Conservation (phyloP, 2,797 vertebrate species). For the Miichthys miiuy region DNA sequence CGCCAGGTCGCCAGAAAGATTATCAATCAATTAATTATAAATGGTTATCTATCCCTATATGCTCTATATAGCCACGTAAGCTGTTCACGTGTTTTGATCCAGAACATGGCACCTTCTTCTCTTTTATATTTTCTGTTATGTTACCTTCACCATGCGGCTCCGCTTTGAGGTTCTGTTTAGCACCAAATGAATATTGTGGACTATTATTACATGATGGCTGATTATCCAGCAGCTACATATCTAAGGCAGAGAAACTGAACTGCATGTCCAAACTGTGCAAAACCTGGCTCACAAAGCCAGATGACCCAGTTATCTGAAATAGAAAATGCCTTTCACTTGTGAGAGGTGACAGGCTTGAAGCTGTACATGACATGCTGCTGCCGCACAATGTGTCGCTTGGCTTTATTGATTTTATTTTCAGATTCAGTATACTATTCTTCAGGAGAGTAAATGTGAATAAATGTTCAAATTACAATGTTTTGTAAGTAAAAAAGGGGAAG, state of each 20-base stretch:
- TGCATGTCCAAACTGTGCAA: neutral
- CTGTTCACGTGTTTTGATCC: too few relatives aligned
- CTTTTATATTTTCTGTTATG: neutral
- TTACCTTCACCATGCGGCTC: neutral
- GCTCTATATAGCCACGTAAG: neutral
- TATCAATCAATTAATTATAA: neutral
- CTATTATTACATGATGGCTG: conserved; percentile 8
- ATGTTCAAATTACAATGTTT: neutral
- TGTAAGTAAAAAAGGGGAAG: neutral
- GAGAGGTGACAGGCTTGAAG: conserved; percentile 13
- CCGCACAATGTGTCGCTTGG: neutral
- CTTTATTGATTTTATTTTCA: neutral
- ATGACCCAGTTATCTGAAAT: conserved; percentile 47
- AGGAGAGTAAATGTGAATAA: too few relatives aligned
- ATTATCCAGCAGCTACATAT: neutral
- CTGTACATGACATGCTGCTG: neutral
- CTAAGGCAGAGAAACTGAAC: conserved; percentile 12
- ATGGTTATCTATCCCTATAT: neutral
- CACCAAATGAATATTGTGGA: neutral
- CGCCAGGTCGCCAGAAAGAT: conserved; percentile 11
- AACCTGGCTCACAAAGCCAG: conserved; percentile 14
- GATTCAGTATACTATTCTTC: neutral
- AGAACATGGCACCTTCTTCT: neutral
- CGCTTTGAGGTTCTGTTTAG: neutral
- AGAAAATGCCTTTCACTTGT: conserved; percentile 35